A percentile compares a stretch with the other conserved stretches of the same genome.
These are phyloP conservation scores for Pseudonaja textilis DNA, from an alignment of 2,113 vertebrate species.

Conservation along the genomic window DNA sequence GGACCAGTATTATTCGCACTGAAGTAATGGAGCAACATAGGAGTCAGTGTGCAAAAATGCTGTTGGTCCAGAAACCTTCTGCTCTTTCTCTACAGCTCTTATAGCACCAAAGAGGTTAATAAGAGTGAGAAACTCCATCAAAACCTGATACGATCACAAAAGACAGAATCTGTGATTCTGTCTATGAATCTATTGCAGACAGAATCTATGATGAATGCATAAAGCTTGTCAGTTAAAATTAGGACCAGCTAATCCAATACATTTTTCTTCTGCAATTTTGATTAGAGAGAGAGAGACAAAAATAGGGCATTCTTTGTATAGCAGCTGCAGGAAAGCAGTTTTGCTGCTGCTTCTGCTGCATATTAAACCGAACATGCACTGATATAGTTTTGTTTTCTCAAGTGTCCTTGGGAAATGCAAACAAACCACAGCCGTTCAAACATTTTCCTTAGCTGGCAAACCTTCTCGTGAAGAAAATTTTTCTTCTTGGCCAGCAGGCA, in stretches of 20 bases:
- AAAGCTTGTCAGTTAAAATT: constrained; percentile 64
- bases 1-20: constrained; percentile 11
- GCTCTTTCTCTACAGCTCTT: constrained; percentile 19
- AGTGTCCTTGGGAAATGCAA: constrained; percentile 69
- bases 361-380: constrained; percentile 60
- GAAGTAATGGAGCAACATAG: constrained; percentile 24
- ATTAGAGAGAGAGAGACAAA: constrained; percentile 58
- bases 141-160: constrained; percentile 55
- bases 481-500: constrained; percentile 62
- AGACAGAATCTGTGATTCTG: constrained; percentile 25
- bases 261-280: constrained; percentile 55
- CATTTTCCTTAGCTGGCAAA: constrained; percentile 58
- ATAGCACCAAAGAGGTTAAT: constrained; percentile 31
- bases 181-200: constrained; percentile 34
- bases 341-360: constrained; percentile 18
- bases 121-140: constrained; percentile 49
- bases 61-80: constrained; percentile 25
- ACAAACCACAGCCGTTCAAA: constrained; percentile 56
- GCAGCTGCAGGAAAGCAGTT: constrained; percentile 41
- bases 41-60: neutral
- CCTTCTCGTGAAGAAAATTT: constrained; percentile 52
- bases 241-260: constrained; percentile 59
- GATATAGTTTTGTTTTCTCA: constrained; percentile 61
- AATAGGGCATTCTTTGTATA: constrained; percentile 43
- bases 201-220: constrained; percentile 60